Percentiles rank a stretch among this genome's conserved stretches.
These are phyloP conservation scores for Dissostichus mawsoni DNA, from an alignment of 2,113 vertebrate genomes.

Conservation along the genomic window DNA sequence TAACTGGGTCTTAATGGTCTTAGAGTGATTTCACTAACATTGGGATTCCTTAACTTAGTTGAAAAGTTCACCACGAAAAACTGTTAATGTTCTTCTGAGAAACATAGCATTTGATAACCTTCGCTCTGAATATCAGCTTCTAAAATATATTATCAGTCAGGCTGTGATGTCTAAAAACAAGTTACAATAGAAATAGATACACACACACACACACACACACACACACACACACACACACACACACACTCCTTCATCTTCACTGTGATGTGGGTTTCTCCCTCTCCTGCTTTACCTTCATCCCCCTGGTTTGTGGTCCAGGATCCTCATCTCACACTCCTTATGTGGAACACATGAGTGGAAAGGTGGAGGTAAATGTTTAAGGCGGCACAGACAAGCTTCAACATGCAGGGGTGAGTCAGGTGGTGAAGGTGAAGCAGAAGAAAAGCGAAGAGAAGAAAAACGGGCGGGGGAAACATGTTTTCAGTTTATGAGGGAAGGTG, in stretches of 20 bases:
- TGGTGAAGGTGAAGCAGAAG: background rate
- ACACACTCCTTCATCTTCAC: background rate
- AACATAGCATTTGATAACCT: background rate
- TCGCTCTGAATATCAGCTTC: background rate
- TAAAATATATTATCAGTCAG: background rate
- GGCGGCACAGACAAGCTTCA: background rate
- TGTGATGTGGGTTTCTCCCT: background rate
- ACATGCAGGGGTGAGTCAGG: background rate
- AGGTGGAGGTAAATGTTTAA: background rate
- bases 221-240: background rate
- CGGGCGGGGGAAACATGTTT: conserved; percentile 9
- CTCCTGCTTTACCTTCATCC: background rate
- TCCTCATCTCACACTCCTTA: background rate
- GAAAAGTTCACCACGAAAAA: too few species aligned
- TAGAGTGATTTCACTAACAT: too few species aligned
- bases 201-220: too few species aligned
- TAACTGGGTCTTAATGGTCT: background rate
- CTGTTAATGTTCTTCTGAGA: too few species aligned
- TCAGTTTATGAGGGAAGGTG: conserved; percentile 36
- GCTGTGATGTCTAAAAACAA: background rate
- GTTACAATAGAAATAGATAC: background rate
- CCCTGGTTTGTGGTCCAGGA: background rate
- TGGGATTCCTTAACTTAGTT: too few species aligned
- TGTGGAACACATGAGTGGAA: background rate
- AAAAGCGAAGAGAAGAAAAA: background rate